Conservation (phyloP, 1,140 invertebrate species). For the Papilio polytes region DNA sequence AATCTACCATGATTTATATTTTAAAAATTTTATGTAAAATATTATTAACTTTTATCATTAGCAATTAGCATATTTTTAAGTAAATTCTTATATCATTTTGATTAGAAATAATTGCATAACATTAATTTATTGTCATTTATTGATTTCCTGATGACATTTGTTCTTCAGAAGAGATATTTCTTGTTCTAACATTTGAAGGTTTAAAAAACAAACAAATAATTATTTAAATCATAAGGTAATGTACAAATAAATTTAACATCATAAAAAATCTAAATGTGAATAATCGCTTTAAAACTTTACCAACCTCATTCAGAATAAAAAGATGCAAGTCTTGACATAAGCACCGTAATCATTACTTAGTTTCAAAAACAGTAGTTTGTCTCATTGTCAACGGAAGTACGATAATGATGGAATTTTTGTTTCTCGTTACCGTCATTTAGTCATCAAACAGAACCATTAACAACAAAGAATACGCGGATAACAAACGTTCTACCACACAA, state of each 20-base stretch:
- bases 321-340: constrained; percentile 1
- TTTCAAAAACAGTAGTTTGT: neutral
- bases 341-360: constrained; percentile 11
- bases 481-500: neutral
- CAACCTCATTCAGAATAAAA: neutral
- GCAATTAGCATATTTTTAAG: neutral
- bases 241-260: neutral
- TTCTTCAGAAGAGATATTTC: neutral
- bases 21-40: no score
- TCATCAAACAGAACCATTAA: neutral
- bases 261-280: neutral
- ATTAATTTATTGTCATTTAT: neutral
- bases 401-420: constrained; percentile 9
- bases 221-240: neutral
- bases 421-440: constrained; percentile 8
- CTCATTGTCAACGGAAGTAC: constrained; percentile 5
- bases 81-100: neutral
- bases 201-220: neutral
- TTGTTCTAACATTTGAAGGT: neutral
- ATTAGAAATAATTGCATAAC: neutral
- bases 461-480: constrained; percentile 13
- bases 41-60: no score
- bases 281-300: neutral
- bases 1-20: no score
- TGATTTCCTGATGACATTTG: neutral